Evolutionary conservation across 1,140 invertebrate genomes (phyloP).

Genomic region (Copidosoma floridanum): DNA sequence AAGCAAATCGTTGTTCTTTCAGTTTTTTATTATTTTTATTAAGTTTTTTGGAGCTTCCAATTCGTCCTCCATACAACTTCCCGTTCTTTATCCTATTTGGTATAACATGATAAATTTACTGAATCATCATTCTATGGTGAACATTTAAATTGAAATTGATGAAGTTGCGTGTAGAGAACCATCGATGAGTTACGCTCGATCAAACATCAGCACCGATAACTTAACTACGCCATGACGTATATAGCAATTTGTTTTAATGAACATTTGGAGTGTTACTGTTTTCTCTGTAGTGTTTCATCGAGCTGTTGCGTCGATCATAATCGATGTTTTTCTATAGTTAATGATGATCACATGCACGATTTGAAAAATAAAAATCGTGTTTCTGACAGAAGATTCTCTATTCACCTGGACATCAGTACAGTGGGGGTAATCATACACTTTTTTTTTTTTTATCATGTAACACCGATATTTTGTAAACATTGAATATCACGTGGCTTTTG

Average conservation of each 20-base stretch:
- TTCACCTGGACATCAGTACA: constrained; percentile 9
- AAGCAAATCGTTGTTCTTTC: constrained; percentile 19
- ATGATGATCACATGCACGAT: background rate
- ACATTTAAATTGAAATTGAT: too few species aligned
- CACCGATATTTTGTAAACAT: too few species aligned
- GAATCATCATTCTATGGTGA: too few species aligned
- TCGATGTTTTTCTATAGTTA: background rate
- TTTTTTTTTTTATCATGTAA: too few species aligned
- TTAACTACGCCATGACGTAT: too few species aligned
- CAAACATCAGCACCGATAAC: background rate
- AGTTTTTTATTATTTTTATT: constrained; percentile 16
- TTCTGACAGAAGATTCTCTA: constrained; percentile 13
- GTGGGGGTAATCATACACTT: background rate
- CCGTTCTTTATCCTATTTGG: too few species aligned
- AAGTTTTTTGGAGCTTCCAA: too few species aligned
- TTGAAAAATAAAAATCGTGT: background rate
- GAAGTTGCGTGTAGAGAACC: background rate
- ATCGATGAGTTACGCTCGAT: constrained; percentile 8
- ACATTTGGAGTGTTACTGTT: background rate
- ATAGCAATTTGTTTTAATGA: too few species aligned
- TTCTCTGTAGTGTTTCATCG: background rate
- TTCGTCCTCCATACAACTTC: too few species aligned
- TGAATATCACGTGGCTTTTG: background rate
- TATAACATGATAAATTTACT: too few species aligned
- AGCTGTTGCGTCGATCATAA: background rate